Evolutionary conservation across 2,888 invertebrate genomes (phyloP).

Genomic region (Tenthredo amoena): DNA sequence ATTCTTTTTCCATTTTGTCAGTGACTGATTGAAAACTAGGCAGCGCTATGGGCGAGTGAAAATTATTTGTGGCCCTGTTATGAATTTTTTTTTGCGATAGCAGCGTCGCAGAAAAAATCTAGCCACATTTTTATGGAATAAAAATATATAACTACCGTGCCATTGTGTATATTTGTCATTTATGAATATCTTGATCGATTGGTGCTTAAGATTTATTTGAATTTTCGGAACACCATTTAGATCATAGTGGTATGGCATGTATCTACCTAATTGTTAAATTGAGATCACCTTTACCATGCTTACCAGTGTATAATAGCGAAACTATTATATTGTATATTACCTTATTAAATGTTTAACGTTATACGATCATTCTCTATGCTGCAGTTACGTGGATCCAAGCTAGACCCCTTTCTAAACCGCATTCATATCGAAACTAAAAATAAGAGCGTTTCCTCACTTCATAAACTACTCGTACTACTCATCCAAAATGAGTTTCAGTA

Average conservation of each 20-base stretch:
- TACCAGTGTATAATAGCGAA: conserved; percentile 38
- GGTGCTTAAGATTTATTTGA: conserved; percentile 15
- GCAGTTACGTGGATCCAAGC: not conserved
- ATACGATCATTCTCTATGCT: conserved; percentile 31
- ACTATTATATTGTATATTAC: conserved; percentile 40
- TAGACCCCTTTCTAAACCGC: not conserved
- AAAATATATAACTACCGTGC: conserved; percentile 63
- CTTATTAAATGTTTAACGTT: conserved; percentile 29
- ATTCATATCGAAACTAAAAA: not conserved
- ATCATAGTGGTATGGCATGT: conserved; percentile 51
- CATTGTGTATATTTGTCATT: conserved; percentile 63
- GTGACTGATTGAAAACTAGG: conserved; percentile 11
- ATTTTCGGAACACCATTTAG: conserved; percentile 47
- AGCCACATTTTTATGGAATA: conserved; percentile 64
- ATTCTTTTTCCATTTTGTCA: not conserved
- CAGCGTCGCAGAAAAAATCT: conserved; percentile 46
- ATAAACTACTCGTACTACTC: not conserved
- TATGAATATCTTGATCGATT: conserved; percentile 48
- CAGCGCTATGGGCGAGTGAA: conserved; percentile 19
- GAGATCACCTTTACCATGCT: conserved; percentile 32
- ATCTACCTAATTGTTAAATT: conserved; percentile 46
- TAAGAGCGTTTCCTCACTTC: not conserved
- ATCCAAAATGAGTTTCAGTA: not conserved
- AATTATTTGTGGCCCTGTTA: not conserved
- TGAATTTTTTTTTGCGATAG: not conserved